A percentile compares a stretch with the other conserved stretches of the same genome.
These are phyloP conservation scores for Lycophotia porphyrea DNA, from an alignment of 2,888 invertebrate genomes.

Conservation along the genomic window DNA sequence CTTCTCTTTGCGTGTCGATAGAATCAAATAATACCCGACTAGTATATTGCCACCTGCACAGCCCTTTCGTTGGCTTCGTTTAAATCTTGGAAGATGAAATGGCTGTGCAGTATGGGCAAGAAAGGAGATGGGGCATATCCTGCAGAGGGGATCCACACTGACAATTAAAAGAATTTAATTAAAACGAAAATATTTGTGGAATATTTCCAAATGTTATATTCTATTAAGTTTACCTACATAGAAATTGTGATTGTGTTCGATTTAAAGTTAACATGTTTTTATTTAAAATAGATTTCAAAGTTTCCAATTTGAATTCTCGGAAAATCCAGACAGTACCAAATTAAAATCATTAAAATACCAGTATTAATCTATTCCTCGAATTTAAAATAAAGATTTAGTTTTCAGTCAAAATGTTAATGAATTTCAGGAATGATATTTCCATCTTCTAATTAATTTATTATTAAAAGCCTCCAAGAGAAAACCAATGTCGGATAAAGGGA, in stretches of 20 bases:
- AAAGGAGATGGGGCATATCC: too few relatives aligned
- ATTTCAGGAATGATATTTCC: slow-evolving; percentile 7
- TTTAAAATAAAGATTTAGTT: neutral
- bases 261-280: neutral
- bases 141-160: too few relatives aligned
- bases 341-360: slow-evolving; percentile 14
- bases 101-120: too few relatives aligned
- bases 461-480: neutral
- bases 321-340: neutral
- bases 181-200: neutral
- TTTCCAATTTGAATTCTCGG: neutral
- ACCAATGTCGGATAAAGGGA: too few relatives aligned
- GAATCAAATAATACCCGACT: too few relatives aligned
- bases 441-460: neutral
- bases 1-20: too few relatives aligned
- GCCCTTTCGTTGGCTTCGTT: too few relatives aligned
- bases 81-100: too few relatives aligned
- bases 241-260: neutral
- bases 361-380: neutral
- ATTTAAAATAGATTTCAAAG: neutral
- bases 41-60: too few relatives aligned
- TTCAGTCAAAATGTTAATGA: slow-evolving; percentile 2
- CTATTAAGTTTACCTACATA: neutral
- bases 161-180: neutral
- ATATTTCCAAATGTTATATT: neutral